Evolutionary conservation across 2,113 vertebrate genomes (phyloP), one percentile per base, ranked within the genome.

Genomic region (Calypte anna): DNA sequence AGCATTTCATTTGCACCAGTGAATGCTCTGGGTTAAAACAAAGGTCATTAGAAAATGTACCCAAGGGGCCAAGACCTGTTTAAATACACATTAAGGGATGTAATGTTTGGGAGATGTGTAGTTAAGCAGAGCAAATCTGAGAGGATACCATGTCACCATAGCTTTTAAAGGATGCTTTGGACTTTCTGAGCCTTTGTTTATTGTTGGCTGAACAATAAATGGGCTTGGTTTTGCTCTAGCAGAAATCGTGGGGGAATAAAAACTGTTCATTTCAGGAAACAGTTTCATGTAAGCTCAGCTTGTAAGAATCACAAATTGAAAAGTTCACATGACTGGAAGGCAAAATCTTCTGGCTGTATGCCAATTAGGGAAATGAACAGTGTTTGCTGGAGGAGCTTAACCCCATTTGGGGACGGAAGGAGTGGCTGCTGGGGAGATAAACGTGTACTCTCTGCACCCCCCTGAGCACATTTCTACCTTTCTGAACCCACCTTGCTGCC

Each of bases 261-360:
- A 96, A 22, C 40, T 15, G 82, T 94, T 94, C 4, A 12, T 70
- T 91, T 85, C 90, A 82, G 95, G 95, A 96, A 97, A 81, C 38
- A 27, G 63, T 70, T 84, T 85, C 31, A 6, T 96, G 91, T 97
- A 94, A 95, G 62, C 78, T 91, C 79, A 57, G 58, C 81, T 96
- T 96, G 94, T 96, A 96, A 88, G 76, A 95, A 84, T 91, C 77
- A 66, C 86, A 82, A 58, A 90, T 76, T 86, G 91, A 86, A 77
- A 81, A 91, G 82, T 93, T 95, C 88, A 79, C 72, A 66, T 90
- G 91, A 88, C 94, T 96, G 88, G 61, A 85, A 93, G 95, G 95
- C 95, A 96, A 92, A 92, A 91, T 79, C 27, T 74, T 69, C 76
- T 97, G 96, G 90, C 68, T 0, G 3, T 16, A 3, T 2, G 86